A percentile compares a stretch with the other conserved stretches of the same genome.
phyloP scores from a whole-genome alignment of 2,888 invertebrate genomes.

The Coremacera marginata region DNA sequence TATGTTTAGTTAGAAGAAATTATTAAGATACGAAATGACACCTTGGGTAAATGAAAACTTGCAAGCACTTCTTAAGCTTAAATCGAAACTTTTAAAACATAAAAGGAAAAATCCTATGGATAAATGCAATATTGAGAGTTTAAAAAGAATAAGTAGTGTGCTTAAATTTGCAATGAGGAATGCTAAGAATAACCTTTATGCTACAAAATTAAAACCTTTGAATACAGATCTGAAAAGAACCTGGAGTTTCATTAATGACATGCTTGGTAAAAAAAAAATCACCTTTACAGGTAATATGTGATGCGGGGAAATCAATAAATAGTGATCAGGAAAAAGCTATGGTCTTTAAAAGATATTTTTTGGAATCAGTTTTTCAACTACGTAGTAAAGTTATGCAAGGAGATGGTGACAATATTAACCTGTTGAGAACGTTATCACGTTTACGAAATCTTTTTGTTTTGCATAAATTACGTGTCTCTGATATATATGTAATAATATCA shows the following conservation, averaged over 20 bases:
- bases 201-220: no score
- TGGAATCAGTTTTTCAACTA: no score
- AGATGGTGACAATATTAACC: not conserved
- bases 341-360: no score
- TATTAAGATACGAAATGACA: not conserved
- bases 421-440: not conserved
- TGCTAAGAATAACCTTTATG: no score
- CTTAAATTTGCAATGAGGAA: not conserved
- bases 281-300: not conserved
- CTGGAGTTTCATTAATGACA: not conserved
- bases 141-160: constrained; percentile 23
- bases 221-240: no score
- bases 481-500: not conserved
- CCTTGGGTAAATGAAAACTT: constrained; percentile 17
- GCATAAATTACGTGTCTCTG: not conserved
- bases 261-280: constrained; percentile 10
- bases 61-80: not conserved
- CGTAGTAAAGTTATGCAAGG: no score
- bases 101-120: not conserved
- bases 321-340: no score
- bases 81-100: not conserved
- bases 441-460: not conserved
- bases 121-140: not conserved
- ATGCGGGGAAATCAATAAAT: not conserved
- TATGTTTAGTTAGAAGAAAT: no score